Evolutionary conservation across 2,888 invertebrate genomes (phyloP), one percentile per base, ranked within the genome.

Genomic region (Atethmia centrago): DNA sequence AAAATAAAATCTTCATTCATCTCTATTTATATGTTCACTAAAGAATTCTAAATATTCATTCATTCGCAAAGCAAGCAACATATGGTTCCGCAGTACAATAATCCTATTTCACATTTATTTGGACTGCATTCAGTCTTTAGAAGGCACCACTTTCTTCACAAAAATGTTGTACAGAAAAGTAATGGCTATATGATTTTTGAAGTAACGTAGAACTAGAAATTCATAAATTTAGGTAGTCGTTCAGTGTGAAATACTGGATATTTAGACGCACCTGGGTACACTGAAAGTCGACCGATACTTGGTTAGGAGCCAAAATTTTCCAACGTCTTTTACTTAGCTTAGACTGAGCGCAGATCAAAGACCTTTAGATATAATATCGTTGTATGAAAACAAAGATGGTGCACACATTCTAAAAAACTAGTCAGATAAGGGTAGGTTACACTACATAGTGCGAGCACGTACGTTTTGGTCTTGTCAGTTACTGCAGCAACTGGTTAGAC

Each of bases 71-170:
- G 40, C 1, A 64, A 25, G 25, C 51, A 58, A 66, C 47, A 69
- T 62, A 73, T 55, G 25, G 59, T 31, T 40, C 71, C 58, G 67
- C 82, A 76, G 31, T 82, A 79, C 81, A 84, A 84, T 55, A 51
- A 49, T 40, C 25, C 47, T 75, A 61, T 58, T 64, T 70, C 61
- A 45, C 40, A 56, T 68, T 58, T 62, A 62, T 65, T 58, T 62
- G 2, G 12, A n/a, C 47, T 51, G 28, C 40, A 53, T 63, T 47
- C 28, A 1, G 49, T 51, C 42, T 40, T 65, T 58, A 68, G 40
- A 51, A 36, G 21, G 16, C 21, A 31, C n/a, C 59, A 63, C 61
- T 42, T 16, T 21, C 14, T 53, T 7, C 9, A n/a, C 21, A 63
- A 63, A 68, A 65, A 69, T 9, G 8, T 31, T 56, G 2, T 5